A percentile compares a stretch with the other conserved stretches of the same genome.
Evolutionary conservation across 2,113 vertebrate species (phyloP).

Genomic region (Aegithalos caudatus): DNA sequence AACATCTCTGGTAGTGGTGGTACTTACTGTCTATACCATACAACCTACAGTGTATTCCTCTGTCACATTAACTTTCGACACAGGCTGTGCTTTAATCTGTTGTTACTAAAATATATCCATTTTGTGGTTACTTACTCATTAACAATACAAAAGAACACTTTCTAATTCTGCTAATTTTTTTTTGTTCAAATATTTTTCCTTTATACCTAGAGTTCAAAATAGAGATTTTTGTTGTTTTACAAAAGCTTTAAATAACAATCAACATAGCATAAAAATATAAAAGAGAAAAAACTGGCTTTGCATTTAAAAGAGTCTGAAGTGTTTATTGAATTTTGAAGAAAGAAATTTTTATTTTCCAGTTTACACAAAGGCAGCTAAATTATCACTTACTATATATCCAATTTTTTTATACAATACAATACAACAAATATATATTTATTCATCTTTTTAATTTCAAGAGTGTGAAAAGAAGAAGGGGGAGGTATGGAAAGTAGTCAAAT

Average conservation of each 20-base stretch:
- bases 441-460: background rate
- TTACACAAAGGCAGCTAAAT: background rate
- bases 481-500: background rate
- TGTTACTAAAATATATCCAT: background rate
- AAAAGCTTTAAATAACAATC: background rate
- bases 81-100: background rate
- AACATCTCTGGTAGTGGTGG: background rate
- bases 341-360: background rate
- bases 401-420: background rate
- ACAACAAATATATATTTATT: background rate
- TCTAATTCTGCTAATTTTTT: background rate
- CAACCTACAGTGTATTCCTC: background rate
- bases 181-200: background rate
- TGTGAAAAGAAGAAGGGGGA: background rate
- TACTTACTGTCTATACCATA: background rate
- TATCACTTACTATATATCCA: background rate
- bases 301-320: conserved; percentile 9
- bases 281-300: background rate
- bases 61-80: background rate
- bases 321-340: conserved; percentile 38
- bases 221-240: background rate
- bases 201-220: background rate
- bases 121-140: background rate
- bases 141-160: background rate
- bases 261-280: background rate